phyloP scores from a whole-genome alignment of 2,797 vertebrate species.

The Lagorchestes hirsutus region DNA sequence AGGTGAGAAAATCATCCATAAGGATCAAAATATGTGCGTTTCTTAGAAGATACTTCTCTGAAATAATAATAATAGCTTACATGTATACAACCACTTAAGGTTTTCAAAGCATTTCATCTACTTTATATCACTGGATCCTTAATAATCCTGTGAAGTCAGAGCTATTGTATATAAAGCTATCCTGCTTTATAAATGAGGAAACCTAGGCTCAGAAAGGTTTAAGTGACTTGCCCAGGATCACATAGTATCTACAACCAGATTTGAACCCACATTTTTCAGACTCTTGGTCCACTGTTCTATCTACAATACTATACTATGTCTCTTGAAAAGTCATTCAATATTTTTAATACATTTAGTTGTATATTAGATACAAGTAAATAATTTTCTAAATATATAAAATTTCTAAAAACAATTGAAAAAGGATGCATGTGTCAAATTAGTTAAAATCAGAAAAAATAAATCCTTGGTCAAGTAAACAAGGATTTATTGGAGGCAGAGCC shows the following conservation, averaged over 20 bases:
- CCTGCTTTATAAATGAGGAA: neutral
- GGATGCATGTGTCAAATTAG: slow-evolving; percentile 33
- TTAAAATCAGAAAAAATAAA: slow-evolving; percentile 53
- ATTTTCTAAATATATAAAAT: neutral
- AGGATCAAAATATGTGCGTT: slow-evolving; percentile 46
- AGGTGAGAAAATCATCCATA: slow-evolving; percentile 83
- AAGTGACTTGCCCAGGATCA: neutral
- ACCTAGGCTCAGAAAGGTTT: neutral
- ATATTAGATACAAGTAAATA: neutral
- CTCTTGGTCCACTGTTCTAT: neutral
- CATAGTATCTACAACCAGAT: neutral
- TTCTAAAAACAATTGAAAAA: slow-evolving; percentile 36
- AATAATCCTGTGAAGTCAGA: neutral
- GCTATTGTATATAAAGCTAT: neutral
- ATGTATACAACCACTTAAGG: neutral
- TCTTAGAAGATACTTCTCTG: slow-evolving; percentile 12
- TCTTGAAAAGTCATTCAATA: slow-evolving; percentile 30
- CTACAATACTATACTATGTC: neutral
- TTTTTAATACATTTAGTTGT: neutral
- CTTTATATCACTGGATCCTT: neutral
- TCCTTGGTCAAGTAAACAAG: neutral
- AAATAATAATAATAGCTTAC: neutral
- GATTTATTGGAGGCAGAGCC: neutral
- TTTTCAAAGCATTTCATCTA: neutral
- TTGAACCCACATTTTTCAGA: neutral